Conservation (phyloP, 2,888 invertebrate species). For the Drosophila parthenogenetica region DNA sequence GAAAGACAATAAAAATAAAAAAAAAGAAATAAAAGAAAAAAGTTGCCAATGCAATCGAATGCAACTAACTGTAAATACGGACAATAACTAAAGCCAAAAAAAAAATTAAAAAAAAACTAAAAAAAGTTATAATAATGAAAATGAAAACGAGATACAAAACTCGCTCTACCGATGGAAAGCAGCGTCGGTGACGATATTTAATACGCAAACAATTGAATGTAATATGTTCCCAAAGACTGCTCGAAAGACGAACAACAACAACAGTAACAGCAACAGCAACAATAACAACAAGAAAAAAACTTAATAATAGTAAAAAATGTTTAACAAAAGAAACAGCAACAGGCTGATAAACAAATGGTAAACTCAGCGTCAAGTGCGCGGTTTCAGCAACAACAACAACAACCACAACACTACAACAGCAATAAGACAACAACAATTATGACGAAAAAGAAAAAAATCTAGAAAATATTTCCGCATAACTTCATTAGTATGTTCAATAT, state of each 20-base stretch:
- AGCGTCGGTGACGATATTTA: conserved; percentile 36
- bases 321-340: conserved; percentile 30
- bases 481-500: conserved; percentile 59
- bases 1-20: conserved; percentile 6
- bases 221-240: conserved; percentile 71
- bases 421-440: conserved; percentile 2
- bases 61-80: conserved; percentile 68
- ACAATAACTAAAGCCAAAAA: conserved; percentile 53
- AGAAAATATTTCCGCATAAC: conserved; percentile 60
- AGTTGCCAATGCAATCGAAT: conserved; percentile 3
- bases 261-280: conserved; percentile 18
- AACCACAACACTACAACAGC: conserved; percentile 22
- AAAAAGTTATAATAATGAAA: background rate
- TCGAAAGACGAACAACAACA: conserved; percentile 33
- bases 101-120: conserved; percentile 8
- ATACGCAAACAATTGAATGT: conserved; percentile 24
- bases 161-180: conserved; percentile 41
- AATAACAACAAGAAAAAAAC: conserved; percentile 9
- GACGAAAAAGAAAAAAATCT: conserved; percentile 20
- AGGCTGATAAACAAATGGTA: conserved; percentile 13
- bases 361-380: conserved; percentile 40
- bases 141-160: conserved; percentile 5
- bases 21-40: conserved; percentile 44
- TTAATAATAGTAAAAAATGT: conserved; percentile 9
- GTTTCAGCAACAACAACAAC: conserved; percentile 40